Percentiles rank a stretch among this genome's conserved stretches.
Evolutionary conservation across 2,113 vertebrate genomes (phyloP).

Genomic region (Anas platyrhynchos): DNA sequence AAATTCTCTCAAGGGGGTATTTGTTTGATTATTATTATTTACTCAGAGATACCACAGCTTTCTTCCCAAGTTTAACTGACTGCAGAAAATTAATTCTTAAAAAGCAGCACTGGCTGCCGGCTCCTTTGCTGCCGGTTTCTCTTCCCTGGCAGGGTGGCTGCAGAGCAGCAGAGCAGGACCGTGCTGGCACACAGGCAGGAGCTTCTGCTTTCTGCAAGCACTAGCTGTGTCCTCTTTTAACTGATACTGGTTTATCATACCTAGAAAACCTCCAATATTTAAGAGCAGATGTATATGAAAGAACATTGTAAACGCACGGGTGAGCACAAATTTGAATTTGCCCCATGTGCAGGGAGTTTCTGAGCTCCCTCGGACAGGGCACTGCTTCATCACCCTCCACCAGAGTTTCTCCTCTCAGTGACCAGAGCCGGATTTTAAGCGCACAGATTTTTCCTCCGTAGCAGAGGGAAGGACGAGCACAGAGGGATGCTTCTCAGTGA

Average conservation of each 20-base stretch:
- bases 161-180: neutral
- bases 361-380: neutral
- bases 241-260: neutral
- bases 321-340: neutral
- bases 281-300: neutral
- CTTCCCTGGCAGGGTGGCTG: neutral
- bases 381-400: too few relatives aligned
- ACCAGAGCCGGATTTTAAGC: too few relatives aligned
- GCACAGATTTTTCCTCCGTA: too few relatives aligned
- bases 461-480: too few relatives aligned
- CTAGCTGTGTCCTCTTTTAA: neutral
- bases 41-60: conserved; percentile 20
- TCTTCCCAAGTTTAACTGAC: neutral
- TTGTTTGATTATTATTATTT: conserved; percentile 68
- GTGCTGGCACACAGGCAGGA: neutral
- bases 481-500: too few relatives aligned
- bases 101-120: rapidly evolving
- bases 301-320: neutral
- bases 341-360: too few relatives aligned
- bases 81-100: conserved; percentile 26
- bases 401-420: too few relatives aligned
- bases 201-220: neutral
- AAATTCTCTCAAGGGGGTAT: conserved; percentile 53
- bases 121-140: neutral
- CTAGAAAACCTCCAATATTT: rapidly evolving